Evolutionary conservation across 2,113 vertebrate species (phyloP).

Genomic region (Heliornis fulica): DNA sequence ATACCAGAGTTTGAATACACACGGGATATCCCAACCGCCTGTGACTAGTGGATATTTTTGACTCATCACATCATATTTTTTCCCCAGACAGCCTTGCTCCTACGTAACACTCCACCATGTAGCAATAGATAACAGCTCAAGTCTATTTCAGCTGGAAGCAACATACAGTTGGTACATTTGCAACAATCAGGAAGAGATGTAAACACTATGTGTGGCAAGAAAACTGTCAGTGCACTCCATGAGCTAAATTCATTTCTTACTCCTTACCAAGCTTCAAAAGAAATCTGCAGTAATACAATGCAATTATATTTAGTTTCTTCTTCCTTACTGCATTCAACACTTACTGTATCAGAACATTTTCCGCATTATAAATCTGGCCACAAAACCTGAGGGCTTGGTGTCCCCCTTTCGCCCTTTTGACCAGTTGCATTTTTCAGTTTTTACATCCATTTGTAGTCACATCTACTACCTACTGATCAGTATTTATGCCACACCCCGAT

Average conservation of each 20-base stretch:
- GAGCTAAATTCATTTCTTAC: not conserved
- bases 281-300: not conserved
- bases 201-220: not conserved
- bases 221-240: not conserved
- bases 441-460: not conserved
- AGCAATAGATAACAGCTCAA: not conserved
- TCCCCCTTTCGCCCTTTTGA: not conserved
- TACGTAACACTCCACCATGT: not conserved
- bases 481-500: not conserved
- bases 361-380: not conserved
- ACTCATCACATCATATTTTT: not conserved
- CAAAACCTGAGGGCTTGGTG: not conserved
- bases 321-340: not conserved
- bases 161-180: not conserved
- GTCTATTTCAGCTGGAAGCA: not conserved
- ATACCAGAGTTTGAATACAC: not conserved
- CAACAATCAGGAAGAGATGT: not conserved
- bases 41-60: not conserved
- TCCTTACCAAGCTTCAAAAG: not conserved
- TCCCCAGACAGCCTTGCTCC: not conserved
- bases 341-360: not conserved
- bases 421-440: not conserved
- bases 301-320: not conserved
- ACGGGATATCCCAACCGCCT: not conserved
- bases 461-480: not conserved